Base-by-base conservation (phyloP, 2,797 vertebrate species). In the Hozukius guyotensis region DNA sequence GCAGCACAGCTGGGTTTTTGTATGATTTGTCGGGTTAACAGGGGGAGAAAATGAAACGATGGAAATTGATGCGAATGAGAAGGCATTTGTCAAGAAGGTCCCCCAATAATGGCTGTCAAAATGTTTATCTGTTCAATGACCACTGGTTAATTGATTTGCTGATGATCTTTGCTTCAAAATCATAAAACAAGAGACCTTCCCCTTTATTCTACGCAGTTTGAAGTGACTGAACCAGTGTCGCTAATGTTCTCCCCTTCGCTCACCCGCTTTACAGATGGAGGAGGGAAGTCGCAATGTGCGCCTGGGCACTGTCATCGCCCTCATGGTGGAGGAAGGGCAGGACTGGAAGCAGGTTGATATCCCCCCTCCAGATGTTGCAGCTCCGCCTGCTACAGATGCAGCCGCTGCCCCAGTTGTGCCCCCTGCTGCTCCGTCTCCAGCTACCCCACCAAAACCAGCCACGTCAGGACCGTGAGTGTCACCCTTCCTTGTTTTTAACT, bases 311-410 rank as follows among this genome's bases (percentile, higher is more conserved):
- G 92, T 98, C 55, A 99, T 99, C 31, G 97, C 96, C 69, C 94
- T 99, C 78, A 95, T 99, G 91, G 98, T 99, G 79, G 97, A 97
- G 84, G 97, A 99, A 95, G 98, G 98, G 59, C 94, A 97, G 92
- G 98, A 99, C 92, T 99, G 98, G 97, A 98, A 97, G 82, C 93
- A 96, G 62, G 97, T 98, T 83, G 97, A 98, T 87, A 92, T 98
- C 53, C 98, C 97, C 27, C 81, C 94, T 87, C 92, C 94, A 36
- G 71, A 53, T 46, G 82, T 75, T 60, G 88, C 90, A 22, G 64
- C 94, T 38, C 65, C 88, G 60, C 65, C 87, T 36, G 68, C 93
- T 79, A 53, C 18, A 3, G 29, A 70, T 11, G n/a, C 81, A 24
- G 62, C 88, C 6, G 2, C 92, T 49, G 55, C 88, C 25, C 78